Evolutionary conservation across 2,888 invertebrate species (phyloP).

Genomic region (Cheilosia vulpina): DNA sequence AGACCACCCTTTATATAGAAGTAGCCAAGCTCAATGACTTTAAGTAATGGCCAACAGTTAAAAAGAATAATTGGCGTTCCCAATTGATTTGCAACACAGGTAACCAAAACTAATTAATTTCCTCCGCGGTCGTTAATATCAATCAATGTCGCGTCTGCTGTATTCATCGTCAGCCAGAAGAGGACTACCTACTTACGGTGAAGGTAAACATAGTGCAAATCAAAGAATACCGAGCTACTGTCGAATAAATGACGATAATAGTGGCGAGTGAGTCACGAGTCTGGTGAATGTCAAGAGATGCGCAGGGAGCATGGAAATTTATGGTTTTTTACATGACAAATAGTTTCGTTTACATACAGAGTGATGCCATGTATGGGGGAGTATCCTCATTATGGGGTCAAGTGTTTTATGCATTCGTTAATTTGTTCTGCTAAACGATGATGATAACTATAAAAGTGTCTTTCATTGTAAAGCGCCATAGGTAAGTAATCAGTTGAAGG

Average conservation of each 20-base stretch:
- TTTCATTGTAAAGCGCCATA: too few relatives aligned
- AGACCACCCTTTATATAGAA: constrained; percentile 1
- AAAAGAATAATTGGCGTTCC: constrained; percentile 74
- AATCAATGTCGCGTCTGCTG: constrained; percentile 69
- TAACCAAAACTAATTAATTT: constrained; percentile 75
- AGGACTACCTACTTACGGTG: constrained; percentile 18
- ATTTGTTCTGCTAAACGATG: too few relatives aligned
- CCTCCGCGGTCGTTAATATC: constrained; percentile 71
- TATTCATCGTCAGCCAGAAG: constrained; percentile 49
- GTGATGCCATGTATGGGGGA: too few relatives aligned
- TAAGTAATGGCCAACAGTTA: constrained; percentile 73
- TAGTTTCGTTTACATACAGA: constrained; percentile 29
- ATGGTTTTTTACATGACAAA: constrained; percentile 56
- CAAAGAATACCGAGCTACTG: constrained; percentile 20
- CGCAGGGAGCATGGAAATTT: constrained; percentile 13
- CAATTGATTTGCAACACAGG: constrained; percentile 75
- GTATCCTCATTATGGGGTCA: too few relatives aligned
- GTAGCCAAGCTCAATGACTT: constrained; percentile 69
- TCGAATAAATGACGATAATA: constrained; percentile 14
- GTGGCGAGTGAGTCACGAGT: constrained; percentile 24
- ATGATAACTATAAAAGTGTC: too few relatives aligned
- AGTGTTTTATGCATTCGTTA: too few relatives aligned
- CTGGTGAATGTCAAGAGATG: constrained; percentile 17
- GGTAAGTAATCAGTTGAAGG: too few relatives aligned
- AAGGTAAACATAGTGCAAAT: constrained; percentile 19